Evolutionary conservation across 2,113 vertebrate genomes (phyloP), one percentile per base, ranked within the genome.

Genomic region (Sclerurus mexicanus): DNA sequence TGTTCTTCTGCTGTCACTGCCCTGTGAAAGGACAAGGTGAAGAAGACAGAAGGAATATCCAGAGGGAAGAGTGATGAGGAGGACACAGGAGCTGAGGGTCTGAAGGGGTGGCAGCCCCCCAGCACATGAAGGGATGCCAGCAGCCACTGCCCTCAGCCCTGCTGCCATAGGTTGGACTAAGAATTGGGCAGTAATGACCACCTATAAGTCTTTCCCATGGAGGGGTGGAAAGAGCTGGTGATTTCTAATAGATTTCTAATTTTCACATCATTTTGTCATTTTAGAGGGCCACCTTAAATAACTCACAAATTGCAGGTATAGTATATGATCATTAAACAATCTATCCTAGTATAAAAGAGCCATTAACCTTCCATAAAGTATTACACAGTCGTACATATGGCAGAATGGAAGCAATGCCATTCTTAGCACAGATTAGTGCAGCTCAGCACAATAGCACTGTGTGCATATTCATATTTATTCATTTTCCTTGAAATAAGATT

Each of bases 131-230:
- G 13, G 24, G n/a, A 23, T 67, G 44, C 28, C 69, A 68, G 46
- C 71, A 31, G 18, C 13, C 21, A 22, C 28, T 67, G 10, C 23
- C 28, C n/a, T 64, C 39, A 13, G 27, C 60, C n/a, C 16, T 27
- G 28, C 60, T 33, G 53, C 46, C n/a, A 6, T 5, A 6, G 24
- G 24, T 1, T 17, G 73, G 18, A 2, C 40, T 19, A 2, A 44
- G 27, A 22, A 17, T 6, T 8, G 4, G 2, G 17, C 4, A 11
- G 23, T 2, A 17, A 17, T 7, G 8, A 4, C 63, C 25, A 20
- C 0, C 3, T 28, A 5, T 3, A 14, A 14, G 5, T 4, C 30
- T 28, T 56, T 76, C 33, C n/a, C 16, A 3, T 0, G 0, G 63
- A 83, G 7, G 20, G 0, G 1, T 59, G 44, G 9, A 14, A 80